Conservation (phyloP, 2,797 vertebrate genomes). For the Mormyrops attenuatus region DNA sequence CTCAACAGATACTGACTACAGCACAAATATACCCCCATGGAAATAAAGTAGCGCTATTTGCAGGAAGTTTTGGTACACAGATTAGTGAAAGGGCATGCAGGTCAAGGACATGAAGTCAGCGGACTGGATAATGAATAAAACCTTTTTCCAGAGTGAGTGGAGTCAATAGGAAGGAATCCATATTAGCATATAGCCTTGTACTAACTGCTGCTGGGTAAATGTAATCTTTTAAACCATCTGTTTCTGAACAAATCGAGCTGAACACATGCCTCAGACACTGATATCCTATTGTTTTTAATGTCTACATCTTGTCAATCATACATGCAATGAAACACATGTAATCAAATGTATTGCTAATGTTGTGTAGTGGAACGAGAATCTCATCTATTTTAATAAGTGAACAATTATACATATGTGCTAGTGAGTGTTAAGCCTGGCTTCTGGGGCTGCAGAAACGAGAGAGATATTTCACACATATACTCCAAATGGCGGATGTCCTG, state of each 20-base stretch:
- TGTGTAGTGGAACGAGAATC: background rate
- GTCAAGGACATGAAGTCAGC: background rate
- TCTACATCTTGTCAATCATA: background rate
- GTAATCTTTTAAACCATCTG: background rate
- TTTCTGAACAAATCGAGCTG: background rate
- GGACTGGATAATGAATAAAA: background rate
- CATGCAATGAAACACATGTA: background rate
- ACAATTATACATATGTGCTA: background rate
- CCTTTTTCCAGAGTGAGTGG: background rate
- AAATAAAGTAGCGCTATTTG: slow-evolving; percentile 10
- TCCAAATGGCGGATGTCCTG: background rate
- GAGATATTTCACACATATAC: background rate
- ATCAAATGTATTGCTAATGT: background rate
- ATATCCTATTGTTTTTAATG: background rate
- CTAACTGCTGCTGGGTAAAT: background rate
- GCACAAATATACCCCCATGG: slow-evolving; percentile 4
- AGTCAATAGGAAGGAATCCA: background rate
- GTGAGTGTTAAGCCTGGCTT: background rate
- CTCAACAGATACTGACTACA: slow-evolving; percentile 29
- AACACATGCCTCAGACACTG: background rate
- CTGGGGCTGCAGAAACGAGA: background rate
- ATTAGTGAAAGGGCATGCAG: background rate
- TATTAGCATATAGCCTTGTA: background rate
- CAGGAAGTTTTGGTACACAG: background rate
- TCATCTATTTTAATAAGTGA: background rate